phyloP scores from a whole-genome alignment of 2,888 invertebrate species.

The Hymenopus coronatus region DNA sequence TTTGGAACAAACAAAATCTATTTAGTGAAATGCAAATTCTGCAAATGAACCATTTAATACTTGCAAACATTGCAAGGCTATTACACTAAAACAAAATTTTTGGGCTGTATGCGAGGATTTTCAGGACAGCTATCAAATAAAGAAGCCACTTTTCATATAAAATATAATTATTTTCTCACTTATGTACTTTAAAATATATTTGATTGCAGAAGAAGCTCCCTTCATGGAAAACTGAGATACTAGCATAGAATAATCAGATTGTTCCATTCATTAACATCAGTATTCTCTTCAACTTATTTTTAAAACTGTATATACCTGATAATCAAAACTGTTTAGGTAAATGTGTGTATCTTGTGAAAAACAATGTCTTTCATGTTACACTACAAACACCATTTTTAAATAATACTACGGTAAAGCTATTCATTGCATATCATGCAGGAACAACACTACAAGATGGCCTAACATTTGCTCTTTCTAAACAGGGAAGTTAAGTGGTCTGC shows the following conservation, averaged over 20 bases:
- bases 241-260: too few relatives aligned
- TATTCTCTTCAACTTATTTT: too few relatives aligned
- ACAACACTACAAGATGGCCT: background rate
- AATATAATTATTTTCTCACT: background rate
- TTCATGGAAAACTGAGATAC: too few relatives aligned
- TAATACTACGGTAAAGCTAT: background rate
- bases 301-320: background rate
- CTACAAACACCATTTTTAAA: background rate
- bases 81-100: too few relatives aligned
- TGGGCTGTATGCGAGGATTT: too few relatives aligned
- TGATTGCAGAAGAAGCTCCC: background rate
- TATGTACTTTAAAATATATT: background rate
- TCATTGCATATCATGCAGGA: background rate
- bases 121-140: too few relatives aligned
- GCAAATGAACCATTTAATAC: too few relatives aligned
- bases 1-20: too few relatives aligned
- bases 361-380: background rate
- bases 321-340: background rate
- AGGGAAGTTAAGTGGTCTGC: background rate
- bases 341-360: background rate
- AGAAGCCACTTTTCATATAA: background rate
- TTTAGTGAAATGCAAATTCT: too few relatives aligned
- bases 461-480: background rate
- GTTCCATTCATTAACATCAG: too few relatives aligned
- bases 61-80: too few relatives aligned